Evolutionary conservation across 2,888 invertebrate species (phyloP), one percentile per base, ranked within the genome.

Genomic region (Drosophila nigricruria): DNA sequence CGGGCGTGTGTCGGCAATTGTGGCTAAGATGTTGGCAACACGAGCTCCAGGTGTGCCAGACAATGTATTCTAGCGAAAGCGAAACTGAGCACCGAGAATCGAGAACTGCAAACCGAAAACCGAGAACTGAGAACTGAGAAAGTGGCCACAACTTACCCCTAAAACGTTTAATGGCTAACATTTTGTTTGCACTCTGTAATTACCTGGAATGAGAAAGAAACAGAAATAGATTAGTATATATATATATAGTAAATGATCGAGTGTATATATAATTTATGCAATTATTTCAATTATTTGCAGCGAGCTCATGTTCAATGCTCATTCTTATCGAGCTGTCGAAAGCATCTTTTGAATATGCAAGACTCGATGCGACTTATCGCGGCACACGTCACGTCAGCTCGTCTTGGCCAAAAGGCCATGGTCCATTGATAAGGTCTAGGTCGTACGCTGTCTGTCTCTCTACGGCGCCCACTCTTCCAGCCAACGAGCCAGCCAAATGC

Each of bases 161-260:
- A 73, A 74, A 88, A 42, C 81, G 59, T 50, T 87, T 84, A 61
- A 85, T 73, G 67, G 85, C 71, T 34, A 89, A 57, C 89, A 90
- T 90, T 71, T 78, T 82, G 56, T 52, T 30, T 49, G 25, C 50
- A 34, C 25, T 14, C 25, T 42, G 58, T 61, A 87, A 61, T 88
- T 88, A 88, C 88, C 88, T 88, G 89, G 8, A 88, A 89, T 63
- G 27, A 81, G n/a, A 77, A 5, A 23, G 36, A 49, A 14, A 20
- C 38, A 43, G 14, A 25, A 23, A 30, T 53, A 42, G 34, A 57
- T 69, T 58, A 45, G 18, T 57, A 23, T 34, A 10, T 16, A 16
- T 36, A 66, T 53, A 18, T 23, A 18, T 3, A 16, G 6, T 3
- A 25, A 43, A 25, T 43, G 0, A 23, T 5, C 14, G 5, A 49